These are phyloP conservation scores for Pygoscelis antarcticus DNA, from an alignment of 2,113 vertebrate species.

Conservation along the genomic window DNA sequence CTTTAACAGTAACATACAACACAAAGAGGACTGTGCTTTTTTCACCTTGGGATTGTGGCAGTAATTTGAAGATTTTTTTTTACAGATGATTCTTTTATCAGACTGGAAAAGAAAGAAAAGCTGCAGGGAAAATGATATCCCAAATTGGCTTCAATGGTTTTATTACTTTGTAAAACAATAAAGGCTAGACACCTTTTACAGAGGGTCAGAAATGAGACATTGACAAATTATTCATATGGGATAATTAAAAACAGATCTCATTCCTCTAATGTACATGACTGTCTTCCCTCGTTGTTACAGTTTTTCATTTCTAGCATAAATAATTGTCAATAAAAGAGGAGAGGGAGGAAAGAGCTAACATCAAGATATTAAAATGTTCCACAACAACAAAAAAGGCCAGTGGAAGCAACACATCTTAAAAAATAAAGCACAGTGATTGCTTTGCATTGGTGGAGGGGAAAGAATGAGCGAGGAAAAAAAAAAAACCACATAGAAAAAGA, in stretches of 20 bases:
- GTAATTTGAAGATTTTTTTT: not conserved
- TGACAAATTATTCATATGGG: not conserved
- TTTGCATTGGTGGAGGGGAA: not conserved
- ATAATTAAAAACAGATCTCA: not conserved
- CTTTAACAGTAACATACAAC: not conserved
- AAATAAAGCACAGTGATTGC: accelerated
- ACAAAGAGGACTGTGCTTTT: not conserved
- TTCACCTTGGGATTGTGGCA: not conserved
- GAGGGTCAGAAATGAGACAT: not conserved
- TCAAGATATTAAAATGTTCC: not conserved
- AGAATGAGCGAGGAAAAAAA: accelerated
- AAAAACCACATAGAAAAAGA: not conserved
- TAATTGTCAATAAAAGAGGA: not conserved
- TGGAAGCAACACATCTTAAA: not conserved
- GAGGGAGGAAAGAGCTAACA: not conserved
- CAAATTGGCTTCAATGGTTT: not conserved
- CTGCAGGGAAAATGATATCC: not conserved
- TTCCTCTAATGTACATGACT: not conserved
- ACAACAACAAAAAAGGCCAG: not conserved
- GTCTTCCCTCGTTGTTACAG: not conserved
- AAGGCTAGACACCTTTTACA: not conserved
- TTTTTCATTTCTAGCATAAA: not conserved
- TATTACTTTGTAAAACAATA: not conserved
- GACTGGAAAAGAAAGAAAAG: not conserved
- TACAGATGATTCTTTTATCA: not conserved